Conservation (phyloP, 1,140 invertebrate genomes). For the Ladona fulva region DNA sequence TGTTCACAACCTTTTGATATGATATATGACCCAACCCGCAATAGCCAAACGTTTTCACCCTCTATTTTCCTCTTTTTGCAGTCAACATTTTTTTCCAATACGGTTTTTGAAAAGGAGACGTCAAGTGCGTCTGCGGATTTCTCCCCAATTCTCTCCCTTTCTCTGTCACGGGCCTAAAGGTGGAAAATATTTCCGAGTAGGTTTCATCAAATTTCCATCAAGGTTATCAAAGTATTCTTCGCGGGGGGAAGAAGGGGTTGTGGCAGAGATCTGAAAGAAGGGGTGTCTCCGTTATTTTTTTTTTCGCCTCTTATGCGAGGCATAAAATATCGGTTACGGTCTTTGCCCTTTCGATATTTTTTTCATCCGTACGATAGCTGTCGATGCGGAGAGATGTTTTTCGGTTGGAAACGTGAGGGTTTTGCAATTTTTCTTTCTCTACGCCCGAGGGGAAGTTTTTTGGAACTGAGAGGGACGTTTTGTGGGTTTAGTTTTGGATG, state of each 20-base stretch:
- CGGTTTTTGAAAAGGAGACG: not conserved
- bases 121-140: not conserved
- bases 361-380: not conserved
- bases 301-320: not conserved
- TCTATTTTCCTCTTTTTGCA: not conserved
- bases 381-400: no score
- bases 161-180: not conserved
- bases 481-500: no score
- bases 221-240: not conserved
- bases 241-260: not conserved
- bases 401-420: no score
- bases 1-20: conserved; percentile 4
- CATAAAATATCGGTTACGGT: not conserved
- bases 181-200: not conserved
- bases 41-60: not conserved
- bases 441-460: no score
- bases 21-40: not conserved
- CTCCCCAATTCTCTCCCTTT: not conserved
- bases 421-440: no score
- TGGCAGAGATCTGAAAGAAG: not conserved
- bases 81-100: not conserved
- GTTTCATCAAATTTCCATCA: conserved; percentile 10
- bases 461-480: no score
- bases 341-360: not conserved
- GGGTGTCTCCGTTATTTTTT: not conserved